Evolutionary conservation across 2,888 invertebrate genomes (phyloP).

Genomic region (Limnephilus rhombicus): DNA sequence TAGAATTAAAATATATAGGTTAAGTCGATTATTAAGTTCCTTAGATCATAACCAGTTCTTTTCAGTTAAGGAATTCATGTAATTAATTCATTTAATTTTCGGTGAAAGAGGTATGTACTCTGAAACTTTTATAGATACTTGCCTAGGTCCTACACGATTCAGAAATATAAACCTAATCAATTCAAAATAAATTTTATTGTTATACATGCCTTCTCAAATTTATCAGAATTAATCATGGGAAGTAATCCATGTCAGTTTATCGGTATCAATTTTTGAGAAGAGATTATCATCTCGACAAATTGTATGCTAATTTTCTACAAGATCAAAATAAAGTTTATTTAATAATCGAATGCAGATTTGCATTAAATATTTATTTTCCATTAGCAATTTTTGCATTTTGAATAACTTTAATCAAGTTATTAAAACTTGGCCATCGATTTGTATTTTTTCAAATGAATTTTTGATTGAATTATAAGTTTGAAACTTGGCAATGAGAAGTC

Average conservation of each 20-base stretch:
- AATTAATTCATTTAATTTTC: background rate
- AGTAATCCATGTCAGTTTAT: background rate
- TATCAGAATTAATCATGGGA: conserved; percentile 1
- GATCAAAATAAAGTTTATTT: background rate
- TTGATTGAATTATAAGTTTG: conserved; percentile 54
- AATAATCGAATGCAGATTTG: background rate
- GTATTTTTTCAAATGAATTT: conserved; percentile 47
- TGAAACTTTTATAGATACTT: background rate
- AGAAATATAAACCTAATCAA: background rate
- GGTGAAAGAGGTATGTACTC: background rate
- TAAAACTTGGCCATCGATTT: conserved; percentile 24
- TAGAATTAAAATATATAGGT: background rate
- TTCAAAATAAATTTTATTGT: background rate
- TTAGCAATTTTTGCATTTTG: background rate
- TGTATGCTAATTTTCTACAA: background rate
- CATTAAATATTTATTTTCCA: conserved; percentile 2
- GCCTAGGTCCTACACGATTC: background rate
- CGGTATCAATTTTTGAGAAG: background rate
- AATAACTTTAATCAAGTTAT: conserved; percentile 44
- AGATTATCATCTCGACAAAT: conserved; percentile 18
- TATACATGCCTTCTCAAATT: background rate
- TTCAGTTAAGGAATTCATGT: background rate
- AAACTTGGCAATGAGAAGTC: conserved; percentile 38
- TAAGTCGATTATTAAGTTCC: background rate
- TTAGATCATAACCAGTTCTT: background rate